Base-by-base conservation (phyloP, 2,888 invertebrate species). In the Rotaria magnacalcarata region DNA sequence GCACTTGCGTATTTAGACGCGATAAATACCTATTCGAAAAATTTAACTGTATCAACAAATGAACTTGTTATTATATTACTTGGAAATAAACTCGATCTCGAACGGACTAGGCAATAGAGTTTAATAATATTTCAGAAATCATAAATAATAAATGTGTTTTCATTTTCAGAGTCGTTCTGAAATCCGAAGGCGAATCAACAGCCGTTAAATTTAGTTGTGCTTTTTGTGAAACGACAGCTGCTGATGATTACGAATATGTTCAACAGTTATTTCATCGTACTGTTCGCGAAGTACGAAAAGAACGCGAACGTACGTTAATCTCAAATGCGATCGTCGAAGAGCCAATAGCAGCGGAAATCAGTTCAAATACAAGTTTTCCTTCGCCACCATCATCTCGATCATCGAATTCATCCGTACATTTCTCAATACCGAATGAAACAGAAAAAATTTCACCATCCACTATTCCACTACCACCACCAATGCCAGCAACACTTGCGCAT, bases 31-130 rank as follows among this genome's bases (percentile, higher is more conserved):
- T 80, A 80, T 80, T 80, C 80, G 2, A 80, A 80, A 80, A 24
- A 47, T 47, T n/a, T 80, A n/a, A 80, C 47, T 80, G 47, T 80
- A n/a, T 80, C 80, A 8, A 47, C 24, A 0, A 80, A 80, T 24
- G 80, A 80, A 47, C 80, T 80, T 80, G 80, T 80, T 24, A 88
- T 91, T 14, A 90, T 90, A n/a, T 88, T 92, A 24, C 89, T 92
- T 1, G 92, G 92, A 50, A 92, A 91, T 88, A 92, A 92, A 88
- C 90, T 89, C 84, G 92, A 92, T 88, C 88, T 92, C 87, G 92
- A 92, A 88, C 88, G 92, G 88, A 92, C 92, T 88, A 90, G 92
- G 91, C 91, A 87, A 85, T 19, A 19, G 41, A 27, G 3, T 50
- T n/a, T n/a, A 7, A 43, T n/a, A 7, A 21, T 24, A 24, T 10